phyloP scores from a whole-genome alignment of 1,140 invertebrate genomes.

The Drosophila simulans region DNA sequence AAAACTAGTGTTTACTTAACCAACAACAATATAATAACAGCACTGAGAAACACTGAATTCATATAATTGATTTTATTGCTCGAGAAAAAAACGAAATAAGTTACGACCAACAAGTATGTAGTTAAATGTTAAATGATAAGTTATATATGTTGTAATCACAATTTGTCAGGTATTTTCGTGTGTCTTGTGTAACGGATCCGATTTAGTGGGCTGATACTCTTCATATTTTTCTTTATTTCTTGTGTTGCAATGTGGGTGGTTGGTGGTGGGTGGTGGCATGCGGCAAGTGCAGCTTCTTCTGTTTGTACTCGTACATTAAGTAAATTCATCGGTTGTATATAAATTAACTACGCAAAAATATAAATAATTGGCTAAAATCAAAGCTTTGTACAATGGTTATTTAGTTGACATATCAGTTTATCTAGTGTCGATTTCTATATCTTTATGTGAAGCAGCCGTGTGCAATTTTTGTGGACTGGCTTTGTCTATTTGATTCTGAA shows the following conservation, averaged over 20 bases:
- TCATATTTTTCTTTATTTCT: slow-evolving; percentile 9
- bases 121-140: slow-evolving; percentile 61
- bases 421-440: slow-evolving; percentile 33
- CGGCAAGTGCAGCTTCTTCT: slow-evolving; percentile 64
- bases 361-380: slow-evolving; percentile 72
- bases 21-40: not conserved
- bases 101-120: slow-evolving; percentile 53
- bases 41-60: not conserved
- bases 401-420: slow-evolving; percentile 44
- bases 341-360: slow-evolving; percentile 65
- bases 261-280: slow-evolving; percentile 43
- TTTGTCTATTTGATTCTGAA: slow-evolving; percentile 78
- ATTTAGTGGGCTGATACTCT: slow-evolving; percentile 19
- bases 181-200: slow-evolving; percentile 46
- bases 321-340: slow-evolving; percentile 48
- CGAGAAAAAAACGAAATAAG: slow-evolving; percentile 63
- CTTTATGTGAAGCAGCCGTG: slow-evolving; percentile 61
- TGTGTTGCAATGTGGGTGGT: slow-evolving; percentile 15
- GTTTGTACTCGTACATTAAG: slow-evolving; percentile 40
- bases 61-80: slow-evolving; percentile 65
- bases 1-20: slow-evolving; percentile 5
- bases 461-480: slow-evolving; percentile 48
- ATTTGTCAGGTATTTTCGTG: slow-evolving; percentile 72
- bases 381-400: slow-evolving; percentile 74
- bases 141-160: slow-evolving; percentile 66